Conservation (phyloP, 2,797 vertebrate species). For the Lithobates pipiens region DNA sequence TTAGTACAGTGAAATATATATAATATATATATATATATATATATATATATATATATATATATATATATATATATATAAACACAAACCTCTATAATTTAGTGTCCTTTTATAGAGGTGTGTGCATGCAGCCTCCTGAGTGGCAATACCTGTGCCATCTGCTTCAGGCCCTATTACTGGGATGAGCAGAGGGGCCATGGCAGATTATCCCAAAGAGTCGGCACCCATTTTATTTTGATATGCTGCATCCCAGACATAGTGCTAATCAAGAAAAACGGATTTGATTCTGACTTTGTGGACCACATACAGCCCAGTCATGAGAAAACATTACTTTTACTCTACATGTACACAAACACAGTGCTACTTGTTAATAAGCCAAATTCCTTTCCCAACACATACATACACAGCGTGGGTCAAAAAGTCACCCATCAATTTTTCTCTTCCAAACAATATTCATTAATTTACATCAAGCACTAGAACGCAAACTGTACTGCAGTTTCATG, state of each 20-base stretch:
- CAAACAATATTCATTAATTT: slow-evolving; percentile 6
- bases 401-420: background rate
- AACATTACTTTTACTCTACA: background rate
- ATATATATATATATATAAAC: too few species aligned
- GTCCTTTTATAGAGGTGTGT: too few species aligned
- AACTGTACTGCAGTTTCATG: background rate
- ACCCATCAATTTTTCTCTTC: background rate
- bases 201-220: too few species aligned
- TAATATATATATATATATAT: too few species aligned
- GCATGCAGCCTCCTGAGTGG: too few species aligned
- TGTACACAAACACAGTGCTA: background rate
- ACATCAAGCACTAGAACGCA: background rate
- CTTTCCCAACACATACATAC: background rate
- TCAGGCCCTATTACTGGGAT: too few species aligned
- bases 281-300: too few species aligned
- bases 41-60: too few species aligned
- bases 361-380: background rate
- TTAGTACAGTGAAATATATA: too few species aligned
- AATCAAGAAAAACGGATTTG: slow-evolving; percentile 40
- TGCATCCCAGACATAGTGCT: slow-evolving; percentile 16
- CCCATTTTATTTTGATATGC: background rate
- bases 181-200: background rate
- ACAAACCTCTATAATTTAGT: too few species aligned
- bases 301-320: too few species aligned
- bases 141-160: too few species aligned